Evolutionary conservation across 2,797 vertebrate genomes (phyloP), one percentile per base, ranked within the genome.

Genomic region (Argya squamiceps): DNA sequence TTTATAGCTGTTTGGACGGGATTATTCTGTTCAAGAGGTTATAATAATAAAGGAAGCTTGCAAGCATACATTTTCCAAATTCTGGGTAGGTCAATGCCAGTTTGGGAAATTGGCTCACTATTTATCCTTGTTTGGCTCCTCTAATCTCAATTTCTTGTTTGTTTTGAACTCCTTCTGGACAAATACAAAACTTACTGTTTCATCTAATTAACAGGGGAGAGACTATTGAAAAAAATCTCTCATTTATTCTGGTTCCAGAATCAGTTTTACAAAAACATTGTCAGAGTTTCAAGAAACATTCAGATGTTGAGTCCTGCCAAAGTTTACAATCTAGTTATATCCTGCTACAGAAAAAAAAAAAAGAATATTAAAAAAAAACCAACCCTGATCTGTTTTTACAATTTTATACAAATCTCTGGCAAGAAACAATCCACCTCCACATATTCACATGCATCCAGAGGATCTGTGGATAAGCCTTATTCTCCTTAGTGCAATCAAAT

Each of bases 11-110:
- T 91, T 97, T 91, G 96, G 68, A 92, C 20, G 1, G 84, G 81
- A 64, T 68, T 86, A 80, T 92, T 96, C 96, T 95, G 93, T 93
- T 96, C 93, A 86, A 92, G 96, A 95, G 95, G 95, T 97, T 96
- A 97, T n/a, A 96, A 97, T 93, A 97, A 97, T 94, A 97, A 96
- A 81, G 44, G 82, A 96, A 87, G 62, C 46, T 88, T 70, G 69
- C 53, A 92, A 93, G 70, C 19, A 1, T 10, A 41, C 70, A 94
- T 94, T 91, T 94, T 91, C 80, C 75, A 87, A 95, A 94, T 52
- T 83, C 82, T 30, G 69, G 47, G 78, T 92, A 37, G 32, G 79
- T 56, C 11, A 14, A 39, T 68, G 65, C 68, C 82, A 71, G 77
- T 85, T 80, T 68, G 49, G 85, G 93, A 96, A 75, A 69, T 3